A percentile compares a stretch with the other conserved stretches of the same genome.
These are phyloP conservation scores for Sceloporus tristichus DNA, from an alignment of 2,113 vertebrate species.

Conservation along the genomic window DNA sequence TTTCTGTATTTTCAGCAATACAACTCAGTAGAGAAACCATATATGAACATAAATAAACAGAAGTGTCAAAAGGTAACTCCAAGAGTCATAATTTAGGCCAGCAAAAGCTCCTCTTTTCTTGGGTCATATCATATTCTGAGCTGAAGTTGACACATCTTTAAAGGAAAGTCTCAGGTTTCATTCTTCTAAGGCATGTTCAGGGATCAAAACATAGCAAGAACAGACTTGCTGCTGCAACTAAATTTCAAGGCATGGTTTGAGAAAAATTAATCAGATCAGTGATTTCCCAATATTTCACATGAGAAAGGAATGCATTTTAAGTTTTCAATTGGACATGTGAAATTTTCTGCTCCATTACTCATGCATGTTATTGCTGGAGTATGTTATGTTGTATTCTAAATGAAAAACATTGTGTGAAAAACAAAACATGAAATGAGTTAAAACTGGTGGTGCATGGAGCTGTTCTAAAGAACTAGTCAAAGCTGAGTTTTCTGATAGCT, in stretches of 20 bases:
- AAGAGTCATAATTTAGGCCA: slow-evolving; percentile 7
- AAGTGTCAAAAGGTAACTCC: not conserved
- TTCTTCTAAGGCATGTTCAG: not conserved
- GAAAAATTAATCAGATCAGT: slow-evolving; percentile 38
- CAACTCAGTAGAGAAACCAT: not conserved
- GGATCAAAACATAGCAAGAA: slow-evolving; percentile 13
- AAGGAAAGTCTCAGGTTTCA: not conserved
- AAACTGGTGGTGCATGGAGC: not conserved
- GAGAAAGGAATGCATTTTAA: slow-evolving; percentile 33
- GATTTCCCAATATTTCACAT: slow-evolving; percentile 33
- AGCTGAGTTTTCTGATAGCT: not conserved
- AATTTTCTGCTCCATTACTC: slow-evolving; percentile 43
- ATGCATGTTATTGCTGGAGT: slow-evolving; percentile 27
- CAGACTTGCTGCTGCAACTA: not conserved
- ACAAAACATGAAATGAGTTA: slow-evolving; percentile 17
- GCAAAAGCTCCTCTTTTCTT: not conserved
- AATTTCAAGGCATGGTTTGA: not conserved
- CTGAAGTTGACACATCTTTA: not conserved
- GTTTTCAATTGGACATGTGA: slow-evolving; percentile 21
- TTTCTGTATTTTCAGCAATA: too few species aligned
- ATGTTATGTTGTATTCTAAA: slow-evolving; percentile 39
- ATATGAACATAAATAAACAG: not conserved
- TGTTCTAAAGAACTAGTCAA: slow-evolving; percentile 13
- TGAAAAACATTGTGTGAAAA: slow-evolving; percentile 42
- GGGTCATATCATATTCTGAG: not conserved